phyloP scores from a whole-genome alignment of 2,113 vertebrate species.

The Hoplias malabaricus region DNA sequence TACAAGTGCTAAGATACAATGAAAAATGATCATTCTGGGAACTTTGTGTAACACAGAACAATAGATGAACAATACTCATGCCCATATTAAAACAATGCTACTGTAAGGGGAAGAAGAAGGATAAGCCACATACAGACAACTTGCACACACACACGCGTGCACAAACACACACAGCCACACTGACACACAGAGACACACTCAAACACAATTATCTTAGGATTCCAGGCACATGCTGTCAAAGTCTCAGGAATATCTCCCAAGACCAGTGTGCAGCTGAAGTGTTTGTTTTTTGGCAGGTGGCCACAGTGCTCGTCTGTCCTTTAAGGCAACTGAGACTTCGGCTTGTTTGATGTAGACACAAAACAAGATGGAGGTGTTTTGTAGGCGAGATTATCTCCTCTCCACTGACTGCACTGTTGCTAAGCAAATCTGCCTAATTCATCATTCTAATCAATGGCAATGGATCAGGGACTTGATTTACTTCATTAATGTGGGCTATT shows the following conservation, averaged over 20 bases:
- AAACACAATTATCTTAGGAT: slow-evolving; percentile 57
- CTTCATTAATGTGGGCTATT: slow-evolving; percentile 34
- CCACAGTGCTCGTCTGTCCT: slow-evolving; percentile 48
- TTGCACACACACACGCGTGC: neutral
- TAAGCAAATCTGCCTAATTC: slow-evolving; percentile 50
- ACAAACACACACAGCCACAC: slow-evolving; percentile 21
- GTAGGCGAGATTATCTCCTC: slow-evolving; percentile 51
- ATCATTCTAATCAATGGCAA: slow-evolving; percentile 52
- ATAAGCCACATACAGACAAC: neutral
- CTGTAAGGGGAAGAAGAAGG: slow-evolving; percentile 2
- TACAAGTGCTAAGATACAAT: neutral
- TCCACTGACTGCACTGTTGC: slow-evolving; percentile 45
- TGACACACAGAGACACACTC: slow-evolving; percentile 15
- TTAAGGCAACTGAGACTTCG: slow-evolving; percentile 50
- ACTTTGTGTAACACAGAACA: neutral
- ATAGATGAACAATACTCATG: neutral
- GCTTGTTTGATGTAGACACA: slow-evolving; percentile 56
- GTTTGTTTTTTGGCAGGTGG: slow-evolving; percentile 58
- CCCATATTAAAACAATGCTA: slow-evolving; percentile 2
- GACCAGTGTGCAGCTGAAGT: slow-evolving; percentile 44
- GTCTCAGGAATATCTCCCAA: slow-evolving; percentile 56
- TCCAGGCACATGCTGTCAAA: slow-evolving; percentile 56
- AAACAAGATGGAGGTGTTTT: slow-evolving; percentile 59
- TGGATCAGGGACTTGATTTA: slow-evolving; percentile 39
- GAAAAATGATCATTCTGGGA: neutral